Conservation (phyloP, 2,113 vertebrate species). For the Neolamprologus modestus region DNA sequence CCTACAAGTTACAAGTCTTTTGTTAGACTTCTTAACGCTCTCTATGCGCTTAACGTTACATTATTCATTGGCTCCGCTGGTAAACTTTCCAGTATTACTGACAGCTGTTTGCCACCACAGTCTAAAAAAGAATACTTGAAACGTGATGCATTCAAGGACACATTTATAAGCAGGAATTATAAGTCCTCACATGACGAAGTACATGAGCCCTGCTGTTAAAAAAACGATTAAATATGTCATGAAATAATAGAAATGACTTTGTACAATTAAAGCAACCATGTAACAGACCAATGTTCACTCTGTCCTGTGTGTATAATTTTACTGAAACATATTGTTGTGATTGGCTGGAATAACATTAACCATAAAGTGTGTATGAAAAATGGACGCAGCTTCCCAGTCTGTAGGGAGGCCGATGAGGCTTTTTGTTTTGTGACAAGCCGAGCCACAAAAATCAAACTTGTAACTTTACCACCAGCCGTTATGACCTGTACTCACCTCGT, state of each 20-base stretch:
- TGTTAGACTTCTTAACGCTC: neutral
- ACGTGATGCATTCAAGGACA: neutral
- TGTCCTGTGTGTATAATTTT: neutral
- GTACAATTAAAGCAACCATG: neutral
- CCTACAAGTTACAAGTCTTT: neutral
- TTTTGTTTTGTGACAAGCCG: neutral
- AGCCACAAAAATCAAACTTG: neutral
- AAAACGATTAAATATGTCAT: neutral
- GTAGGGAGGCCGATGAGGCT: neutral
- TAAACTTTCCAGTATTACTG: neutral
- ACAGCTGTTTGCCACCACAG: neutral
- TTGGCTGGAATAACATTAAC: neutral
- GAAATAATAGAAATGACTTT: neutral
- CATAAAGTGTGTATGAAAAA: neutral
- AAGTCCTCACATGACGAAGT: neutral
- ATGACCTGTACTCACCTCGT: conserved; percentile 15
- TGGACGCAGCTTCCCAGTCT: neutral
- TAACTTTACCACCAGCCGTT: neutral
- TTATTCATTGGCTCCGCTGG: neutral
- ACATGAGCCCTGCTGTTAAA: neutral
- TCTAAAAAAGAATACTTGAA: neutral
- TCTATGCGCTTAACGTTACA: neutral
- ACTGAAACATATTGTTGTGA: neutral
- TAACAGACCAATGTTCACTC: neutral
- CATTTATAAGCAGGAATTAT: neutral